Evolutionary conservation across 2,797 vertebrate genomes (phyloP).

Genomic region (Enteromius mattozi): DNA sequence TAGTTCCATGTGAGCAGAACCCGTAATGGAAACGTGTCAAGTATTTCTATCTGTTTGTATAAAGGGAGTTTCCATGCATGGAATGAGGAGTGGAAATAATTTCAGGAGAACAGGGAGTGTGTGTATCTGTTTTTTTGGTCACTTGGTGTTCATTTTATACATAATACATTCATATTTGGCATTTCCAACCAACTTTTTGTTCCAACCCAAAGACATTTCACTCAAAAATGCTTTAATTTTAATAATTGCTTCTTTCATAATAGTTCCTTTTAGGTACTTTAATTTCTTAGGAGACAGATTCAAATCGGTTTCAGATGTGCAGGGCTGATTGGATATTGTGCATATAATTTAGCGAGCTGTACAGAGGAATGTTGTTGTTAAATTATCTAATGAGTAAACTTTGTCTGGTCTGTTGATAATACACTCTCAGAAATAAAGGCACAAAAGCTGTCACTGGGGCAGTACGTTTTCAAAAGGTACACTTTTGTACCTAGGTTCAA

Average conservation of each 20-base stretch:
- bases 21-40: neutral
- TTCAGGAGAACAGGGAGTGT: conserved; percentile 28
- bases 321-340: neutral
- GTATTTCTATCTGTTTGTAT: conserved; percentile 37
- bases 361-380: neutral
- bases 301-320: neutral
- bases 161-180: neutral
- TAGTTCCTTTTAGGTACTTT: neutral
- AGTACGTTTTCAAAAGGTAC: too few species aligned
- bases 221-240: neutral
- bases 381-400: neutral
- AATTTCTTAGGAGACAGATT: neutral
- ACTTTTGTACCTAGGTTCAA: too few species aligned
- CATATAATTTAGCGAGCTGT: neutral
- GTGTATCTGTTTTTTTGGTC: conserved; percentile 12
- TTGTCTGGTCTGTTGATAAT: neutral
- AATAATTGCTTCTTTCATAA: neutral
- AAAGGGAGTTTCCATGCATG: conserved; percentile 38
- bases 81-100: conserved; percentile 39
- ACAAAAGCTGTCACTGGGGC: too few species aligned
- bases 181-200: neutral
- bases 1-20: neutral
- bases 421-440: too few species aligned
- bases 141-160: neutral
- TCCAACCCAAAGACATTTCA: neutral